Evolutionary conservation across 2,888 invertebrate species (phyloP).

Genomic region (Nymphalis polychloros): DNA sequence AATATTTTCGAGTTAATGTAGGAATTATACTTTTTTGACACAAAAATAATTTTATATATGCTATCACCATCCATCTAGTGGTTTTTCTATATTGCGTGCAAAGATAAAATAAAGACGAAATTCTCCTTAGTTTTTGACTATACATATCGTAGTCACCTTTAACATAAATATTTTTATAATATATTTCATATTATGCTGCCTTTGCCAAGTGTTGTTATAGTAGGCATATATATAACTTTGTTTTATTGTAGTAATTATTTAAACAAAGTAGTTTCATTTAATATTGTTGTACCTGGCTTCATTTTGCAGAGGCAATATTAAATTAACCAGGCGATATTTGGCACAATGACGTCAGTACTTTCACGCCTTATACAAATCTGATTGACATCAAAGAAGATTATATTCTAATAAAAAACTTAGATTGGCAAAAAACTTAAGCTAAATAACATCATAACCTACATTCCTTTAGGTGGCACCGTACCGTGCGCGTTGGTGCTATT

Average conservation of each 20-base stretch:
- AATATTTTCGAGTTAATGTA: too few species aligned
- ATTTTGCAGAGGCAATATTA: slow-evolving; percentile 52
- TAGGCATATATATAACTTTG: not conserved
- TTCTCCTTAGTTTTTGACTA: too few species aligned
- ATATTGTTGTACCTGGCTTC: slow-evolving; percentile 49
- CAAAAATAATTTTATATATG: too few species aligned
- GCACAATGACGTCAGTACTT: slow-evolving; percentile 75
- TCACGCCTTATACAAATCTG: slow-evolving; percentile 76
- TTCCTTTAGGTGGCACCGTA: slow-evolving; percentile 68
- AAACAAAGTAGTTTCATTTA: slow-evolving; percentile 26
- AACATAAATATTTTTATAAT: too few species aligned
- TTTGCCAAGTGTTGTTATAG: not conserved
- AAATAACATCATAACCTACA: slow-evolving; percentile 81
- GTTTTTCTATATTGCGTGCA: too few species aligned
- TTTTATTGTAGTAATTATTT: not conserved
- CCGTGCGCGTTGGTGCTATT: slow-evolving; percentile 56
- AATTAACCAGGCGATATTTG: slow-evolving; percentile 61
- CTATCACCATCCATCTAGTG: too few species aligned
- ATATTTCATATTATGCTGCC: too few species aligned
- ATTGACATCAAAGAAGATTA: slow-evolving; percentile 78
- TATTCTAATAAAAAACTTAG: slow-evolving; percentile 73
- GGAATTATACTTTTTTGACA: too few species aligned
- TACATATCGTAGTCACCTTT: too few species aligned
- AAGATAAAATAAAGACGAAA: too few species aligned
- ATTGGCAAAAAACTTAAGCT: slow-evolving; percentile 72